Conservation (phyloP, 2,797 vertebrate genomes). For the Brotula barbata region DNA sequence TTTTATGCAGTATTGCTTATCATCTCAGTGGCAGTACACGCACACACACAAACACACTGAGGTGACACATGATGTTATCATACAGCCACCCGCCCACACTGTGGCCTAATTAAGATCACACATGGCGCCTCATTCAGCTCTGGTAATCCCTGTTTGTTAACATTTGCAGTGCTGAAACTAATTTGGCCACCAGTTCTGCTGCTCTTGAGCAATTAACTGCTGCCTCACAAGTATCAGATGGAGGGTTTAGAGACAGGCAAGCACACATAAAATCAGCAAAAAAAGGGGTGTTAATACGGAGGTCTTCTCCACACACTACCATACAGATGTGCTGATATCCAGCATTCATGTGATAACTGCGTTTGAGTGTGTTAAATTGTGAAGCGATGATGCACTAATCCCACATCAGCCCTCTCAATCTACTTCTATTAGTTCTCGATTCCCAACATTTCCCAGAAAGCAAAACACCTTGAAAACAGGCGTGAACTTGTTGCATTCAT, state of each 20-base stretch:
- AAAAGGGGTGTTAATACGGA: too few species aligned
- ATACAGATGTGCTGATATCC: too few species aligned
- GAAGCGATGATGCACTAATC: too few species aligned
- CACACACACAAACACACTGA: constrained; percentile 20
- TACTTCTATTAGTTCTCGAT: too few species aligned
- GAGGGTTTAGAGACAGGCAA: too few species aligned
- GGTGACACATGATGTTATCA: constrained; percentile 55
- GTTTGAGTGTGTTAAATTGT: too few species aligned
- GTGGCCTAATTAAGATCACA: constrained; percentile 42
- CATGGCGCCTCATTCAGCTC: constrained; percentile 23
- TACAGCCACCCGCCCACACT: constrained; percentile 46
- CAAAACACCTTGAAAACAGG: constrained; percentile 46
- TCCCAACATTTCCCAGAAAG: constrained; percentile 28
- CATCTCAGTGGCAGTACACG: background rate
- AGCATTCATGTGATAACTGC: too few species aligned
- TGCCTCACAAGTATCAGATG: too few species aligned
- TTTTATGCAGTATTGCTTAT: constrained; percentile 15
- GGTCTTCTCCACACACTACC: too few species aligned
- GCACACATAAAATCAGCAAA: too few species aligned
- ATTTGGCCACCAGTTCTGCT: constrained; percentile 22
- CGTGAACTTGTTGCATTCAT: constrained; percentile 55
- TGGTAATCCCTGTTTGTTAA: constrained; percentile 24
- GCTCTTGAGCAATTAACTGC: constrained; percentile 13
- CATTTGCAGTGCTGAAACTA: constrained; percentile 22
- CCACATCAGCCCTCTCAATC: too few species aligned